Conservation (phyloP, 2,888 invertebrate genomes). For the Gonocerus acuteangulatus region DNA sequence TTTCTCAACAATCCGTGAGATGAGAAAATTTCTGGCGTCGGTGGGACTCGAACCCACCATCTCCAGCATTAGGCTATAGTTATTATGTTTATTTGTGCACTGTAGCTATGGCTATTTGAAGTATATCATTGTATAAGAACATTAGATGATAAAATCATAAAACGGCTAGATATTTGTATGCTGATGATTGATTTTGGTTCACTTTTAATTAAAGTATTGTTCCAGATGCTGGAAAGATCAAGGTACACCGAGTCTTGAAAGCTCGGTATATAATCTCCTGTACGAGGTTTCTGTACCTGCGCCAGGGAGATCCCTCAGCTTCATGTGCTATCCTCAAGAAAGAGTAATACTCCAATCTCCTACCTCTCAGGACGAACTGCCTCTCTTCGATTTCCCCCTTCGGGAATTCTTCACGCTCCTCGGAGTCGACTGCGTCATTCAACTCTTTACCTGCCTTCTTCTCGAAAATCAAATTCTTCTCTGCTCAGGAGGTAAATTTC, state of each 20-base stretch:
- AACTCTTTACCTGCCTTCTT: slow-evolving; percentile 87
- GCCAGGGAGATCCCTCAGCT: slow-evolving; percentile 70
- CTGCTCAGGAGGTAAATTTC: slow-evolving; percentile 68
- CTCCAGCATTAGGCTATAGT: too few species aligned
- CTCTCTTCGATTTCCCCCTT: slow-evolving; percentile 87
- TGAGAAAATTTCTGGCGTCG: too few species aligned
- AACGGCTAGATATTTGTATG: too few species aligned
- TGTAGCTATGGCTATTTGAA: too few species aligned
- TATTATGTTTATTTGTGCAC: too few species aligned
- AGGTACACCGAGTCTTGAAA: slow-evolving; percentile 70
- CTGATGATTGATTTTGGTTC: too few species aligned
- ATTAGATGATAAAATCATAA: too few species aligned
- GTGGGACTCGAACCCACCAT: too few species aligned
- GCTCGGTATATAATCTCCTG: slow-evolving; percentile 88
- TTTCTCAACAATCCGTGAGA: too few species aligned
- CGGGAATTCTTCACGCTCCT: slow-evolving; percentile 80
- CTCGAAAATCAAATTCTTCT: slow-evolving; percentile 94
- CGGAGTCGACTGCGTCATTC: slow-evolving; percentile 85
- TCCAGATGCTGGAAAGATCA: slow-evolving; percentile 43
- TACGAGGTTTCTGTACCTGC: slow-evolving; percentile 88
- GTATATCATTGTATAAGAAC: too few species aligned
- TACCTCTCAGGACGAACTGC: slow-evolving; percentile 72
- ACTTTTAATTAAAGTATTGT: too few species aligned
- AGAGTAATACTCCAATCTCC: slow-evolving; percentile 61
- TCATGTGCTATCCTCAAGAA: slow-evolving; percentile 42